A percentile compares a stretch with the other conserved stretches of the same genome.
Conservation (phyloP, 92 coral and sea anemone genomes). For the Porites lobata region DNA sequence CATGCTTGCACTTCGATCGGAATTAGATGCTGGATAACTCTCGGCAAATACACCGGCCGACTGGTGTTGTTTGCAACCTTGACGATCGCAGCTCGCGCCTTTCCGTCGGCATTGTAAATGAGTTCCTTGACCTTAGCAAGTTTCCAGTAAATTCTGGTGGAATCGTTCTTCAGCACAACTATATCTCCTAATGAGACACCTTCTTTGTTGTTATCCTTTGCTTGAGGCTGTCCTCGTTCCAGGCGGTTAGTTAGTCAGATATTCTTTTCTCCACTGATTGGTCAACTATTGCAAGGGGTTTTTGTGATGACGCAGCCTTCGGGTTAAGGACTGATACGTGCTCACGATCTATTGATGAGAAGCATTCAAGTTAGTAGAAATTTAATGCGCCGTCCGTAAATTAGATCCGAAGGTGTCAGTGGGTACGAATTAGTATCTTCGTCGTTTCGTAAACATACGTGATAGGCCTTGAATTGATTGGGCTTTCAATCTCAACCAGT, state of each 20-base stretch:
- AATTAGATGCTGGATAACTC: constrained; percentile 51
- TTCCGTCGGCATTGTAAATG: constrained; percentile 35
- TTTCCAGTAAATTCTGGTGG: constrained; percentile 55
- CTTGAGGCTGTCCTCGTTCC: constrained; percentile 28
- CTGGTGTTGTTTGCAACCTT: constrained; percentile 3
- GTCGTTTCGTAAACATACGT: too few relatives aligned
- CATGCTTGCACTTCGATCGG: constrained; percentile 54
- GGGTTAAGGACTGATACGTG: constrained; percentile 55
- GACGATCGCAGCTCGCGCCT: constrained; percentile 52
- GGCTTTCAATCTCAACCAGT: constrained; percentile 58
- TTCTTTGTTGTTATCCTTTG: constrained; percentile 21
- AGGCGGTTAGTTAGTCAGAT: constrained; percentile 24
- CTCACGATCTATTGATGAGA: constrained; percentile 54
- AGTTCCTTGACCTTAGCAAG: constrained; percentile 63
- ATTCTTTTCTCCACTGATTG: constrained; percentile 65
- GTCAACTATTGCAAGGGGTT: constrained; percentile 58
- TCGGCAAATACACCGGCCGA: constrained; percentile 20
- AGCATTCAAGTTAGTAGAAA: constrained; percentile 36
- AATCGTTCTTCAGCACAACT: constrained; percentile 52
- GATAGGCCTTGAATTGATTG: constrained; percentile 59
- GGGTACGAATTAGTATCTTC: constrained; percentile 63
- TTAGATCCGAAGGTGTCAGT: constrained; percentile 53
- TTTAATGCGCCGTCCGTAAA: constrained; percentile 51
- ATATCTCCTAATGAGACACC: constrained; percentile 47
- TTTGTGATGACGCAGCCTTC: constrained; percentile 52